Conservation (phyloP, 1,140 invertebrate species). For the Dendroctonus valens region DNA sequence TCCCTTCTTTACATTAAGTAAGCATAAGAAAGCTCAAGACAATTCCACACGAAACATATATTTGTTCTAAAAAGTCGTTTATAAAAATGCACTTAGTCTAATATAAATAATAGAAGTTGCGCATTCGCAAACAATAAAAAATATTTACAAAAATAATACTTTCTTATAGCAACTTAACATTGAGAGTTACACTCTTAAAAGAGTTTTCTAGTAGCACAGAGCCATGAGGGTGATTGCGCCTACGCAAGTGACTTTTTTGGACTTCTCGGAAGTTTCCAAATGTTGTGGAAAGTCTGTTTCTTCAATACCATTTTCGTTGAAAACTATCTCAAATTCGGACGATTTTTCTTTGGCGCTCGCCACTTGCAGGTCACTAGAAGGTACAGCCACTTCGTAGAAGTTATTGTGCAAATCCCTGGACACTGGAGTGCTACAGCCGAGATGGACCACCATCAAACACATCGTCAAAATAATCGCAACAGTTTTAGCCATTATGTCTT, state of each 20-base stretch:
- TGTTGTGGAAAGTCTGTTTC: neutral
- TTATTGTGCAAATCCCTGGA: neutral
- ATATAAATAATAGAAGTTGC: too few species aligned
- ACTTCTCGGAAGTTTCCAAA: neutral
- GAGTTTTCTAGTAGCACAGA: neutral
- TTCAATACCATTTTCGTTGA: neutral
- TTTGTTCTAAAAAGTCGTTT: too few species aligned
- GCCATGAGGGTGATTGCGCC: constrained; percentile 1
- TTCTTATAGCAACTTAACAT: too few species aligned
- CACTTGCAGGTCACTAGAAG: too few species aligned
- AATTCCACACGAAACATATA: too few species aligned
- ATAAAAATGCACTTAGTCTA: too few species aligned
- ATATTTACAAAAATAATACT: too few species aligned
- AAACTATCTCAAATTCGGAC: neutral
- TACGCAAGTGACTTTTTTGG: constrained; percentile 1
- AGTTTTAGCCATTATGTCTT: too few species aligned
- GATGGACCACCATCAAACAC: neutral
- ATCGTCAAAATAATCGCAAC: too few species aligned
- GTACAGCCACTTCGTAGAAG: neutral
- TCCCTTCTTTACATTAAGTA: too few species aligned
- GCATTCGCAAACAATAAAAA: too few species aligned
- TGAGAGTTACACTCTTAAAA: neutral
- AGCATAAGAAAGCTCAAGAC: too few species aligned
- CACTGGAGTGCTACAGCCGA: neutral
- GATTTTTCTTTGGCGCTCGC: neutral